These are phyloP conservation scores for Ginglymostoma cirratum DNA, from an alignment of 2,113 vertebrate genomes.

Conservation along the genomic window DNA sequence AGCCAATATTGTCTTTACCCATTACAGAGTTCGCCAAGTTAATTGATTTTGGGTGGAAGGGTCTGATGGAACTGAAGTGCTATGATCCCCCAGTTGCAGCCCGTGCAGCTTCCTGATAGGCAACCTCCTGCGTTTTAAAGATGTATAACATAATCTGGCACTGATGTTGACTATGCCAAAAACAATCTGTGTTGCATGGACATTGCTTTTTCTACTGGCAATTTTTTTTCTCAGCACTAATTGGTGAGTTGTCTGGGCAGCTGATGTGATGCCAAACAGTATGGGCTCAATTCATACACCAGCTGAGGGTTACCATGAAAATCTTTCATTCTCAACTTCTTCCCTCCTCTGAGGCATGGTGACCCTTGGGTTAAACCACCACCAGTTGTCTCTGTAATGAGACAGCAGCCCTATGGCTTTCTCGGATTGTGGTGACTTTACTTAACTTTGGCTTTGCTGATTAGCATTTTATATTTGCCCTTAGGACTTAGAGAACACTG, in stretches of 20 bases:
- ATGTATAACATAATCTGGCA: neutral
- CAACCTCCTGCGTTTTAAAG: too few relatives aligned
- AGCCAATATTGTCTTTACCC: neutral
- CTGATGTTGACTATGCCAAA: neutral
- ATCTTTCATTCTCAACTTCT: too few relatives aligned
- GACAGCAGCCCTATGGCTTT: too few relatives aligned
- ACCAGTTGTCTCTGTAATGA: too few relatives aligned
- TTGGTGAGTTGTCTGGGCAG: neutral
- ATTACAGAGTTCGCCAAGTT: neutral
- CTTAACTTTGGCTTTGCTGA: too few relatives aligned
- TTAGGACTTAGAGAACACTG: neutral
- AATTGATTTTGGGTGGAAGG: neutral
- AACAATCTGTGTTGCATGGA: neutral
- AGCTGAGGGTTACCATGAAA: too few relatives aligned
- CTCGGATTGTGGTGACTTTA: too few relatives aligned
- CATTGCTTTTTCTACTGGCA: neutral
- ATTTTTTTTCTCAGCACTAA: neutral
- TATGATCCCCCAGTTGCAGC: neutral
- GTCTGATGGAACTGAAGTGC: neutral
- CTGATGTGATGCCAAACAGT: too few relatives aligned
- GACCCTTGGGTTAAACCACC: too few relatives aligned
- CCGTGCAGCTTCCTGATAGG: neutral
- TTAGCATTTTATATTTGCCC: neutral
- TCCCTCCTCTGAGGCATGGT: too few relatives aligned
- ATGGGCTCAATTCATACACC: too few relatives aligned